Evolutionary conservation across 2,888 invertebrate genomes (phyloP), one percentile per base, ranked within the genome.

Genomic region (Dicyrtoma fusca): DNA sequence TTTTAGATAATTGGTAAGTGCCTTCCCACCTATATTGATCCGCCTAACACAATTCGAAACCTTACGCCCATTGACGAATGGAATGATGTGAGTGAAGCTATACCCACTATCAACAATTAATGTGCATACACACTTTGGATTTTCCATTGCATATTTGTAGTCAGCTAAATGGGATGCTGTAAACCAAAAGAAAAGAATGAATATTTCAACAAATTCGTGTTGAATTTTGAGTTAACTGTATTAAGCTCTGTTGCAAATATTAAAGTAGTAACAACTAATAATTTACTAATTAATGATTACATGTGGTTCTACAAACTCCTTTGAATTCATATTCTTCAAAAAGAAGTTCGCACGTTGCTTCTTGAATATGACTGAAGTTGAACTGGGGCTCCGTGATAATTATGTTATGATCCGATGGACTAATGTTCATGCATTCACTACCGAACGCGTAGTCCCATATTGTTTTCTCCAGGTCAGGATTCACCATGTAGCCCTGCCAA

Each of bases 251-350:
- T n/a, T n/a, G n/a, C n/a, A n/a, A n/a, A n/a, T n/a, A n/a, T n/a
- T n/a, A 25, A 57, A 25, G 57, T 57, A 11, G 13, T 11, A 17
- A 34, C 34, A 34, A 34, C 21, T 14, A 10, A 53, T 23, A 14
- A 11, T 51, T 17, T 6, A 19, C 53, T 55, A 55, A 53, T 44
- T 4, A 57, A 17, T 23, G 3, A 13, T 82, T 81, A 86, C 87
- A 83, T 81, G 94, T 94, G 42, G 91, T 89, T 77, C 92, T 88
- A 65, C 92, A 85, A 64, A 97, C 85, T 0, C 92, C 89, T 70
- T 91, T 89, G 81, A 96, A 94, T 81, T 95, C 95, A 82, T 95
- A 99, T 83, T 98, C 97, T 84, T 99, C 99, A 84, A 98, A 99
- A 81, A 99, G 91, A 79, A 99, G 92, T 84, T 99, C 98, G 53